Evolutionary conservation across 2,888 invertebrate species (phyloP).

Genomic region (Cerceris ruficornis): DNA sequence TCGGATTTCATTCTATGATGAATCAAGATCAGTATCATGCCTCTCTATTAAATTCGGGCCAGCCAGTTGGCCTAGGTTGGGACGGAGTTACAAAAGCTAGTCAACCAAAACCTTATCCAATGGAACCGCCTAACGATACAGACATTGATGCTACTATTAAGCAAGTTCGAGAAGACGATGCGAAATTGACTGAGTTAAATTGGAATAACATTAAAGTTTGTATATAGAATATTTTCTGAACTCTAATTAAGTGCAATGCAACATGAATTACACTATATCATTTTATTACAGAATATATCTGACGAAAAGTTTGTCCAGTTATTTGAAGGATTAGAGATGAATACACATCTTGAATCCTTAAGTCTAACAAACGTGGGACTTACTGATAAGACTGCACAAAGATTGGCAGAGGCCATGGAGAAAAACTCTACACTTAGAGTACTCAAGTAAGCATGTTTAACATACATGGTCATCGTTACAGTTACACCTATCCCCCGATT

Average conservation of each 20-base stretch:
- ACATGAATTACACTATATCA: background rate
- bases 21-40: conserved; percentile 99
- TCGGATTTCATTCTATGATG: conserved; percentile 99
- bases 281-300: conserved; percentile 92
- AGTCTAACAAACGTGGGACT: conserved; percentile 97
- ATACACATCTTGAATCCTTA: conserved; percentile 95
- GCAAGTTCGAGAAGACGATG: conserved; percentile 94
- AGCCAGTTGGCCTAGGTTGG: conserved; percentile 95
- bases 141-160: conserved; percentile 96
- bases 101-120: conserved; percentile 94
- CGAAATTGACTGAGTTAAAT: conserved; percentile 94
- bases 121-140: conserved; percentile 98
- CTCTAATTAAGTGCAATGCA: background rate
- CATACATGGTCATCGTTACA: background rate
- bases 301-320: conserved; percentile 96
- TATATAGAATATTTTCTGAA: background rate
- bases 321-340: conserved; percentile 93
- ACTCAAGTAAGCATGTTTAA: conserved; percentile 84
- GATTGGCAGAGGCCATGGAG: conserved; percentile 92
- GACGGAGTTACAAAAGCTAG: conserved; percentile 97
- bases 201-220: conserved; percentile 99
- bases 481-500: no score
- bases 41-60: conserved; percentile 95
- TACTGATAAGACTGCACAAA: conserved; percentile 92
- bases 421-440: conserved; percentile 91